Evolutionary conservation across 2,113 vertebrate species (phyloP).

Genomic region (Brachionichthys hirsutus): DNA sequence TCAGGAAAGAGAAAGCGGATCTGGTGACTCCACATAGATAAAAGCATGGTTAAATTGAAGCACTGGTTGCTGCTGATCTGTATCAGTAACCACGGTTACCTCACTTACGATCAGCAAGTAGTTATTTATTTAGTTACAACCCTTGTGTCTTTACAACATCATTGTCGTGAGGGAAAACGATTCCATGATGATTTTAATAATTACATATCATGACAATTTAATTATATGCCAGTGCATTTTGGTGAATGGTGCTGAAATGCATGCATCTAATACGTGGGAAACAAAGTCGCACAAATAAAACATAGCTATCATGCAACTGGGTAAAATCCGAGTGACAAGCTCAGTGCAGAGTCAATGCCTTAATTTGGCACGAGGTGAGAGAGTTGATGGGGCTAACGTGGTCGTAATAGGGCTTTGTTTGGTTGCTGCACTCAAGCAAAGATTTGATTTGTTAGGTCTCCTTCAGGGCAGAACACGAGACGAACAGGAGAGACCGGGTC

Average conservation of each 20-base stretch:
- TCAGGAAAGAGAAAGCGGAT: slow-evolving; percentile 35
- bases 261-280: slow-evolving; percentile 79
- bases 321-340: slow-evolving; percentile 45
- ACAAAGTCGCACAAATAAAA: not conserved
- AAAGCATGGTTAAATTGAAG: slow-evolving; percentile 19
- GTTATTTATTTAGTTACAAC: no score
- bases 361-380: slow-evolving; percentile 79
- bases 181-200: slow-evolving; percentile 78
- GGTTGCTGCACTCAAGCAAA: slow-evolving; percentile 51
- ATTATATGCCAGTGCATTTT: slow-evolving; percentile 89
- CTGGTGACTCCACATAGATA: slow-evolving; percentile 44
- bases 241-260: slow-evolving; percentile 86
- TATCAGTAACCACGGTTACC: no score
- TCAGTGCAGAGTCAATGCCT: slow-evolving; percentile 78
- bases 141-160: slow-evolving; percentile 22
- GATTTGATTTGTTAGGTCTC: slow-evolving; percentile 61
- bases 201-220: slow-evolving; percentile 86
- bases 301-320: slow-evolving; percentile 27
- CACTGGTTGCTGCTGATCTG: not conserved
- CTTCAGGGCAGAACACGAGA: slow-evolving; percentile 41
- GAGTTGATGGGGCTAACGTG: slow-evolving; percentile 79
- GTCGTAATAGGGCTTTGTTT: slow-evolving; percentile 72
- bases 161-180: slow-evolving; percentile 51
- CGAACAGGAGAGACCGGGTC: slow-evolving; percentile 5
- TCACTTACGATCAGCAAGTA: no score